Conservation (phyloP, 1,140 invertebrate genomes). For the Lepidotrigona ventralis region DNA sequence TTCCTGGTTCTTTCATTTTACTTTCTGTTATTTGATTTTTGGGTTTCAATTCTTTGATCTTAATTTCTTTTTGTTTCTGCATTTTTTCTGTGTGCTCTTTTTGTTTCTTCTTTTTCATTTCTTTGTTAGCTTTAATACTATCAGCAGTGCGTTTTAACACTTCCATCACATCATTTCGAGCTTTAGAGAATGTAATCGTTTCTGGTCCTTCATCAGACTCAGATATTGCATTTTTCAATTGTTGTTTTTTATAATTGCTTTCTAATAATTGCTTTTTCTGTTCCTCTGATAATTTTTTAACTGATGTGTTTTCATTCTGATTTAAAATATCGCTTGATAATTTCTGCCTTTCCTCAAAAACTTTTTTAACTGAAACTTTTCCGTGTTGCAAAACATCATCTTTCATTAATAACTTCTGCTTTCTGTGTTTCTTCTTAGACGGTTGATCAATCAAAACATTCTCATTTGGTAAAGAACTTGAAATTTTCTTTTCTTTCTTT, state of each 20-base stretch:
- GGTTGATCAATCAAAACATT: background rate
- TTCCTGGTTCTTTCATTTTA: background rate
- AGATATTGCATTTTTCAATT: background rate
- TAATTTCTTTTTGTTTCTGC: background rate
- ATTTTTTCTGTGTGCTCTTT: slow-evolving; percentile 29
- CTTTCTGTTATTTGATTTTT: background rate
- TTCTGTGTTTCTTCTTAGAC: slow-evolving; percentile 19
- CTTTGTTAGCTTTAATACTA: slow-evolving; percentile 26
- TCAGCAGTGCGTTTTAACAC: slow-evolving; percentile 19
- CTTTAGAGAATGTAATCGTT: slow-evolving; percentile 27
- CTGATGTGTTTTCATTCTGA: slow-evolving; percentile 1
- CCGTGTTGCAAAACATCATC: background rate
- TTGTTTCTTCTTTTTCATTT: slow-evolving; percentile 37
- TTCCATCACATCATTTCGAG: slow-evolving; percentile 17
- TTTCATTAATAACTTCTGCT: background rate
- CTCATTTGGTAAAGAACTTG: background rate
- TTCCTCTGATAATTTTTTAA: background rate
- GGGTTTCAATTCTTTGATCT: background rate
- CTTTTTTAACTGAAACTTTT: background rate
- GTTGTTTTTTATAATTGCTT: background rate
- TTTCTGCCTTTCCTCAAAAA: slow-evolving; percentile 21
- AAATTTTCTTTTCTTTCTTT: slow-evolving; percentile 19
- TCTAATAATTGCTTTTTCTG: background rate
- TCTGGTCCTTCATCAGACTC: slow-evolving; percentile 28
- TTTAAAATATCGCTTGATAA: background rate